These are phyloP conservation scores for Leptinotarsa lineolata DNA, from an alignment of 1,140 invertebrate species.

Conservation along the genomic window DNA sequence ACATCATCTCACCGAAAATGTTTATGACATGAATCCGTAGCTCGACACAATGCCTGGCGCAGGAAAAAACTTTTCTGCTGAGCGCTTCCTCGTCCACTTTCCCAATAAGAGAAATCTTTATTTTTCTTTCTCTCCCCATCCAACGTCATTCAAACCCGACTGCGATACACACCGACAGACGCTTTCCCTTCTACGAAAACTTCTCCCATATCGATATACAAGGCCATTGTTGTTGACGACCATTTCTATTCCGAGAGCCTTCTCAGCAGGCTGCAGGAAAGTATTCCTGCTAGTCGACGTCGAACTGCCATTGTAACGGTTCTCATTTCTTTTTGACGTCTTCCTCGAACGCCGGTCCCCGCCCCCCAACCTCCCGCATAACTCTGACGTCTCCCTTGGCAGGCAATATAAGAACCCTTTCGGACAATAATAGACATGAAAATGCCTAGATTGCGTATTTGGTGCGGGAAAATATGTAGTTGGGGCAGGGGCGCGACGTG, in stretches of 20 bases:
- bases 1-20: neutral
- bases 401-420: conserved; percentile 33
- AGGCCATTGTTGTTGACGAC: conserved; percentile 10
- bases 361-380: neutral
- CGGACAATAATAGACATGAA: conserved; percentile 29
- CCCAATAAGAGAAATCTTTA: neutral
- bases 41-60: neutral
- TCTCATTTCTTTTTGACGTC: conserved; percentile 23
- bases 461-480: conserved; percentile 34
- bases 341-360: neutral
- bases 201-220: conserved; percentile 17
- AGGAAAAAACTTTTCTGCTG: neutral
- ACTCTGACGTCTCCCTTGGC: conserved; percentile 2
- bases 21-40: neutral
- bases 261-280: conserved; percentile 15
- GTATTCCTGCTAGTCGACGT: conserved; percentile 11
- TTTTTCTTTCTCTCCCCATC: neutral
- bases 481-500: neutral
- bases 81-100: neutral
- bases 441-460: conserved; percentile 40
- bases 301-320: conserved; percentile 1
- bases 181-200: neutral
- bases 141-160: neutral
- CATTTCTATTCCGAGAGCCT: conserved; percentile 18
- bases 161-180: neutral